Conservation (phyloP, 2,888 invertebrate genomes). For the Apamea epomidion region DNA sequence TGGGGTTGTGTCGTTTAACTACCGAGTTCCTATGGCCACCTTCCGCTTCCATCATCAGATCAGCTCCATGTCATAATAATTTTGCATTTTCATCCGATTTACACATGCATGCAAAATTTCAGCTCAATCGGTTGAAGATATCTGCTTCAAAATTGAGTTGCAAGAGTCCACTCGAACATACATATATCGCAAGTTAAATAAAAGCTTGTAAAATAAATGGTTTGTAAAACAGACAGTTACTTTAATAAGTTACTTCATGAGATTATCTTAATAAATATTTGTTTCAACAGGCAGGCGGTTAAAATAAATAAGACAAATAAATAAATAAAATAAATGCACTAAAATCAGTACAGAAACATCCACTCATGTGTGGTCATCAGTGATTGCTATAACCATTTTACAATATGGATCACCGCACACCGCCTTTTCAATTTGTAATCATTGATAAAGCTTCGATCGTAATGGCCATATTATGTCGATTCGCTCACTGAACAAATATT, state of each 20-base stretch:
- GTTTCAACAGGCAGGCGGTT: not conserved
- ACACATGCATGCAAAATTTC: too few relatives aligned
- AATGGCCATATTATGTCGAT: slow-evolving; percentile 22
- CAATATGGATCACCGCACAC: slow-evolving; percentile 38
- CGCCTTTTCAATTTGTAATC: slow-evolving; percentile 52
- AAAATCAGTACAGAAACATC: slow-evolving; percentile 20
- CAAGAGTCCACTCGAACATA: too few relatives aligned
- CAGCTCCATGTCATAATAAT: too few relatives aligned
- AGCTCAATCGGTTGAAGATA: too few relatives aligned
- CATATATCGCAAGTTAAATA: too few relatives aligned
- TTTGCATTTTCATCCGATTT: too few relatives aligned
- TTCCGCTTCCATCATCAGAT: too few relatives aligned
- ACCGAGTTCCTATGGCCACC: too few relatives aligned
- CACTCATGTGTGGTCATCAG: not conserved
- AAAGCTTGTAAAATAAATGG: too few relatives aligned
- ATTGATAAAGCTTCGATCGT: slow-evolving; percentile 33
- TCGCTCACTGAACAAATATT: slow-evolving; percentile 22
- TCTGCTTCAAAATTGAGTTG: too few relatives aligned
- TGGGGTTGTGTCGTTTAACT: too few relatives aligned
- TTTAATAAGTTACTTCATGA: not conserved
- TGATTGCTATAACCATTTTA: slow-evolving; percentile 31
- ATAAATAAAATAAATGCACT: slow-evolving; percentile 22
- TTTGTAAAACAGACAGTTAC: not conserved
- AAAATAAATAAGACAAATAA: not conserved
- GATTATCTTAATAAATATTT: not conserved